Evolutionary conservation across 2,113 vertebrate genomes (phyloP), one percentile per base, ranked within the genome.

Genomic region (Dissostichus mawsoni): DNA sequence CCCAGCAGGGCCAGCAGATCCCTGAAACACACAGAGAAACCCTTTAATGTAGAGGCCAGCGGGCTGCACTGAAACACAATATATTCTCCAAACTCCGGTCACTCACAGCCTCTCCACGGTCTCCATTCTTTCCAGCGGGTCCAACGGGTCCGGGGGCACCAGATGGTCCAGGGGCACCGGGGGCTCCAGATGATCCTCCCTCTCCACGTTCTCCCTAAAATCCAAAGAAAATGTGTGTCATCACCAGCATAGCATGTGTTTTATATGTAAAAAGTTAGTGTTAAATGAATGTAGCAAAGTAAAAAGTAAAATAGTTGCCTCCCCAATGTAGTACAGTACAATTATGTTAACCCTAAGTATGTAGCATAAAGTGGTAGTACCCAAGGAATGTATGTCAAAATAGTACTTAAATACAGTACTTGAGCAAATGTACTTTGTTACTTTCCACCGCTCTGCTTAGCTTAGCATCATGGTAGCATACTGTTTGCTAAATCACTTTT

Each of bases 161-260:
- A 23, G 97, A 95, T 75, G 98, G 96, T 85, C 98, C 98, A 1
- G 98, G 98, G 82, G 98, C 97, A 71, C 98, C 98, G 77, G 97
- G 89, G 33, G 96, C 95, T 89, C 98, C 98, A 18, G 96, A 11
- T 0, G 95, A 81, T 74, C 98, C 98, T 0, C 66, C 70, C 94
- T 98, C 98, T 94, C 98, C 98, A 85, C 98, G 98, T 74, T 98
- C 98, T 93, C 98, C 98, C 98, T 99, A 85, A 78, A 80, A 79
- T 0, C 1, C 47, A 82, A 69, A 56, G 11, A 69, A 4, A 69
- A 41, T 41, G 36, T 41, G 36, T 41, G 29, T 8, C 36, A 41
- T 41, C 36, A 41, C 1, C 36, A 41, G 36, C 1, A 8, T 29
- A 29, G 4, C 29, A 29, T 41, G 36, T 8, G 36, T 41, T 41